These are phyloP conservation scores for Carassius auratus DNA, from an alignment of 2,113 vertebrate species.

Conservation along the genomic window DNA sequence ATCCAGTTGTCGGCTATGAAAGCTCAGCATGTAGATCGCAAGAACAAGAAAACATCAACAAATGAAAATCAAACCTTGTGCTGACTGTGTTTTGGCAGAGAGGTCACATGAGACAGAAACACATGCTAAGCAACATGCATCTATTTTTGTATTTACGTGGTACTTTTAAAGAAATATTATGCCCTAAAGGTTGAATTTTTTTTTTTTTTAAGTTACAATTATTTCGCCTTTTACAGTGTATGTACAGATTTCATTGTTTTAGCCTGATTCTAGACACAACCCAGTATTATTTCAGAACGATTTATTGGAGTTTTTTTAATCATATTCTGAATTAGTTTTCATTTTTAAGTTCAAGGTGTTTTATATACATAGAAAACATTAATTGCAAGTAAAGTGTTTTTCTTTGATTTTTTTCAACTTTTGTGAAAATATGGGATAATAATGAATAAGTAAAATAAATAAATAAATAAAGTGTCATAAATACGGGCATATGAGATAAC, in stretches of 20 bases:
- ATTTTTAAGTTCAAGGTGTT: too few species aligned
- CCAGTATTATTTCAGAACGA: background rate
- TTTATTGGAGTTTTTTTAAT: too few species aligned
- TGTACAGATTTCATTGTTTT: background rate
- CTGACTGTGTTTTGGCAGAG: background rate
- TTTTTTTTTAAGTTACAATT: too few species aligned
- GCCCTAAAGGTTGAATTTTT: background rate
- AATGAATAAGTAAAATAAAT: too few species aligned
- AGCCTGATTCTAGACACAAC: background rate
- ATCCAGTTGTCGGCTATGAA: background rate
- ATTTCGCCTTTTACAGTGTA: too few species aligned
- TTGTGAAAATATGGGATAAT: too few species aligned
- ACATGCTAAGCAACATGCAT: background rate
- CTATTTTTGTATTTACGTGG: background rate
- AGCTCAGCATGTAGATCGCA: background rate
- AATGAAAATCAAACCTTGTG: slow-evolving; percentile 15
- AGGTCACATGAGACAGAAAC: slow-evolving; percentile 22
- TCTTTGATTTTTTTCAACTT: too few species aligned
- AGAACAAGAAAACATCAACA: slow-evolving; percentile 26
- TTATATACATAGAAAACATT: too few species aligned
- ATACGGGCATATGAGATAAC: too few species aligned
- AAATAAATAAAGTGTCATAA: too few species aligned
- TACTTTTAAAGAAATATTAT: background rate
- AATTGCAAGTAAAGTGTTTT: too few species aligned
- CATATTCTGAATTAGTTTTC: too few species aligned